These are phyloP conservation scores for Melanogrammus aeglefinus DNA, from an alignment of 2,797 vertebrate species.

Conservation along the genomic window DNA sequence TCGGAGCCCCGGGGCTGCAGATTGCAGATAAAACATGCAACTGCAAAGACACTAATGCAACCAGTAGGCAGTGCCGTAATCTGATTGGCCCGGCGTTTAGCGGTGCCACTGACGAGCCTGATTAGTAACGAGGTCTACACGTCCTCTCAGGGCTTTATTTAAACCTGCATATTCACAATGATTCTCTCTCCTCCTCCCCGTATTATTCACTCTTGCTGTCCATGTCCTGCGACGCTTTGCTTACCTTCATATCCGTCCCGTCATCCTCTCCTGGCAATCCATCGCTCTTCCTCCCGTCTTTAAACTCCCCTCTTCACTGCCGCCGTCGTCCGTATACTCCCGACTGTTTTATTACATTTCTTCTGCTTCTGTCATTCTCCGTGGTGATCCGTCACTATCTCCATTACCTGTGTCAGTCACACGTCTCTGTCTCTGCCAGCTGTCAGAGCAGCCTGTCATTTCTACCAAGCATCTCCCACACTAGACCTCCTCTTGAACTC, in stretches of 20 bases:
- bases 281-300: neutral
- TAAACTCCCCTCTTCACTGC: neutral
- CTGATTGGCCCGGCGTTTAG: constrained; percentile 48
- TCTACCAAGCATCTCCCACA: constrained; percentile 31
- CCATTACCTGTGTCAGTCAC: constrained; percentile 10
- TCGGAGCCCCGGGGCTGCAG: constrained; percentile 62
- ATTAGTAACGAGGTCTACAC: constrained; percentile 35
- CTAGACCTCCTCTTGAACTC: constrained; percentile 18
- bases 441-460: constrained; percentile 30
- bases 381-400: constrained; percentile 9
- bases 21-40: constrained; percentile 59
- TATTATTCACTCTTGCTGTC: neutral
- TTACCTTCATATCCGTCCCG: neutral
- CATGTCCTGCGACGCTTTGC: neutral
- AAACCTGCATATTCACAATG: constrained; percentile 6
- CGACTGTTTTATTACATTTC: neutral
- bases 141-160: neutral
- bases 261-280: neutral
- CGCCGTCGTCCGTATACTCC: neutral
- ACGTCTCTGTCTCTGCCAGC: constrained; percentile 22
- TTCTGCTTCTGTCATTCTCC: neutral
- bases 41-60: constrained; percentile 42
- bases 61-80: constrained; percentile 44
- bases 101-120: constrained; percentile 45
- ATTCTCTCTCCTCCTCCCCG: neutral